Percentiles rank a stretch among this genome's conserved stretches.
Conservation (phyloP, 2,888 invertebrate genomes). For the Hyppa rectilinea region DNA sequence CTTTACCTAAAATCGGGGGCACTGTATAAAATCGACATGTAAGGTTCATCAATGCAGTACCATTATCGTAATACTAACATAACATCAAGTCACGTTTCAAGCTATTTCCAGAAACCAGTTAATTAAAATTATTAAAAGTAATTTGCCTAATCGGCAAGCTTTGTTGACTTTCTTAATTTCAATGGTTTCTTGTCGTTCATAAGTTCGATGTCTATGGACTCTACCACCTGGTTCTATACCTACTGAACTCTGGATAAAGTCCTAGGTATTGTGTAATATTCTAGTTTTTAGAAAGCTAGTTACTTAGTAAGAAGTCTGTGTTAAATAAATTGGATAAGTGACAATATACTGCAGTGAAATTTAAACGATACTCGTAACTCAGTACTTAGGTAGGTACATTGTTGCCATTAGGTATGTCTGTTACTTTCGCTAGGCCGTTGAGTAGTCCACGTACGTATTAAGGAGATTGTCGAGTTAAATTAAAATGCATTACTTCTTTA, state of each 20-base stretch:
- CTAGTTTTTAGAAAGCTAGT: slow-evolving; percentile 67
- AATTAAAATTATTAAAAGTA: too few relatives aligned
- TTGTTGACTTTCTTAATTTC: slow-evolving; percentile 47
- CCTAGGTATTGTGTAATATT: slow-evolving; percentile 39
- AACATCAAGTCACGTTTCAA: slow-evolving; percentile 19
- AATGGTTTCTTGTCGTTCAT: too few relatives aligned
- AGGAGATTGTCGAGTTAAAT: slow-evolving; percentile 31
- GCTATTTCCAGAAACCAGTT: slow-evolving; percentile 18
- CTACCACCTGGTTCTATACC: neutral
- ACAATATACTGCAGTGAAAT: slow-evolving; percentile 65
- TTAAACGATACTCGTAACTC: slow-evolving; percentile 58
- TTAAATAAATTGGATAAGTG: slow-evolving; percentile 74
- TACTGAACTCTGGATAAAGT: neutral
- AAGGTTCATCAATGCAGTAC: slow-evolving; percentile 26
- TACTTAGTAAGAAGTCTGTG: slow-evolving; percentile 66
- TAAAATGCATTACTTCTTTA: slow-evolving; percentile 17
- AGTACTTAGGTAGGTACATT: slow-evolving; percentile 52
- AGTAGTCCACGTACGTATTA: slow-evolving; percentile 37
- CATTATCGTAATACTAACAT: slow-evolving; percentile 3
- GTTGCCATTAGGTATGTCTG: slow-evolving; percentile 56
- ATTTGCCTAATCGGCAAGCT: slow-evolving; percentile 24
- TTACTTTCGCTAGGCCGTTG: slow-evolving; percentile 65
- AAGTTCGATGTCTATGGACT: slow-evolving; percentile 45
- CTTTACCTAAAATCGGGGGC: neutral
- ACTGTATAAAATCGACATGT: slow-evolving; percentile 11